phyloP scores from a whole-genome alignment of 2,113 vertebrate genomes.

The Psammodynastes pulverulentus region DNA sequence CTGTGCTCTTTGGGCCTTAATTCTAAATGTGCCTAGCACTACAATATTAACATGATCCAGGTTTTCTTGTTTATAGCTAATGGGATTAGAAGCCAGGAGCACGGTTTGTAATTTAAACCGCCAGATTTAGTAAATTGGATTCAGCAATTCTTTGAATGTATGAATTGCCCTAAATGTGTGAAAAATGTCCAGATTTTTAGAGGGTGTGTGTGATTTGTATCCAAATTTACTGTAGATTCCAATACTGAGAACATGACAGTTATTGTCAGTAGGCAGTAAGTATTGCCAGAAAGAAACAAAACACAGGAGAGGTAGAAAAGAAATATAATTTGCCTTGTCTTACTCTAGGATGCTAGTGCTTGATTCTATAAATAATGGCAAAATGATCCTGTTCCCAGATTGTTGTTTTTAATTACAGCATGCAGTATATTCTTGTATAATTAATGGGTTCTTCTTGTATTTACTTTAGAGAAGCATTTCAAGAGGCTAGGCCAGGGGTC shows the following conservation, averaged over 20 bases:
- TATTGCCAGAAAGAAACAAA: slow-evolving; percentile 40
- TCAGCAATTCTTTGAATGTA: slow-evolving; percentile 34
- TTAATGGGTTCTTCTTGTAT: slow-evolving; percentile 7
- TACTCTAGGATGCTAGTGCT: slow-evolving; percentile 45
- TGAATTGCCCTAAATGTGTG: slow-evolving; percentile 31
- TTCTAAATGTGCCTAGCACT: not conserved
- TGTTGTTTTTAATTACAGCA: slow-evolving; percentile 15
- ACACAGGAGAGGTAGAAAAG: not conserved
- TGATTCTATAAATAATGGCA: slow-evolving; percentile 10
- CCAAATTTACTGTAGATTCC: slow-evolving; percentile 18
- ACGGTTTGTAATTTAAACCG: slow-evolving; percentile 17
- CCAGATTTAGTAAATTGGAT: slow-evolving; percentile 38
- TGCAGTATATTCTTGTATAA: not conserved
- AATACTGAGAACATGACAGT: slow-evolving; percentile 20
- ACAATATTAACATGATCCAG: not conserved
- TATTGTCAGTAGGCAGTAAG: slow-evolving; percentile 36
- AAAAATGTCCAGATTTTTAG: slow-evolving; percentile 18
- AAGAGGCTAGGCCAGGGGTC: not conserved
- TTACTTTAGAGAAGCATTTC: slow-evolving; percentile 15
- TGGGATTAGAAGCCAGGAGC: not conserved
- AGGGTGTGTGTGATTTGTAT: slow-evolving; percentile 25
- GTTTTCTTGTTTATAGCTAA: not conserved
- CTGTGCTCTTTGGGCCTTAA: not conserved
- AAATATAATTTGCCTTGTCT: slow-evolving; percentile 4
- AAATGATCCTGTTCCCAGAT: not conserved